Percentiles rank a stretch among this genome's conserved stretches.
Conservation (phyloP, 2,888 invertebrate genomes). For the Ceriagrion tenellum region DNA sequence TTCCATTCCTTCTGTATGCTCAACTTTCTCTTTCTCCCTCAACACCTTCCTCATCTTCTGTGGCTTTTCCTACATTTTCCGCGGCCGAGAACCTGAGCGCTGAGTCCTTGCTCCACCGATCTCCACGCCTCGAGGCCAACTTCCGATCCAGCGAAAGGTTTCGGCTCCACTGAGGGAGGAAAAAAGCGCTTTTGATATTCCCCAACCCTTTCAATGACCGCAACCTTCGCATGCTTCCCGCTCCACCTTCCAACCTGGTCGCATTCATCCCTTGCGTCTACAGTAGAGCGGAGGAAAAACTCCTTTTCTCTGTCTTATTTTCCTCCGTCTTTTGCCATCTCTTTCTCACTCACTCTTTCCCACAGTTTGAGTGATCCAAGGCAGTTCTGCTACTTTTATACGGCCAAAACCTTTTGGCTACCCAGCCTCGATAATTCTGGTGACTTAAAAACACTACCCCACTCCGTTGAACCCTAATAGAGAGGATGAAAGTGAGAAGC, state of each 20-base stretch:
- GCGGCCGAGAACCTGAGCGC: not conserved
- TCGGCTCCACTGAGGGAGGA: not conserved
- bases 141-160: not conserved
- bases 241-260: not conserved
- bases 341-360: no score
- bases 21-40: not conserved
- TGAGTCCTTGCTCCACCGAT: not conserved
- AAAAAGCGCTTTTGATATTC: not conserved
- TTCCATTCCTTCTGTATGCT: not conserved
- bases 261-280: slow-evolving; percentile 1
- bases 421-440: not conserved
- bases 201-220: slow-evolving; percentile 22
- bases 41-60: not conserved
- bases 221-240: slow-evolving; percentile 15
- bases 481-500: not conserved
- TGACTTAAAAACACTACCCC: not conserved
- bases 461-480: not conserved
- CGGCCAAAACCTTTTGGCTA: not conserved
- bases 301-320: not conserved
- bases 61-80: not conserved
- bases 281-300: not conserved
- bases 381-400: not conserved
- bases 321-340: not conserved
- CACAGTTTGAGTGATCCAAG: not conserved
- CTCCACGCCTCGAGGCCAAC: not conserved